These are phyloP conservation scores for Dicranocentrus wangi DNA, from an alignment of 2,888 invertebrate genomes.

Conservation along the genomic window DNA sequence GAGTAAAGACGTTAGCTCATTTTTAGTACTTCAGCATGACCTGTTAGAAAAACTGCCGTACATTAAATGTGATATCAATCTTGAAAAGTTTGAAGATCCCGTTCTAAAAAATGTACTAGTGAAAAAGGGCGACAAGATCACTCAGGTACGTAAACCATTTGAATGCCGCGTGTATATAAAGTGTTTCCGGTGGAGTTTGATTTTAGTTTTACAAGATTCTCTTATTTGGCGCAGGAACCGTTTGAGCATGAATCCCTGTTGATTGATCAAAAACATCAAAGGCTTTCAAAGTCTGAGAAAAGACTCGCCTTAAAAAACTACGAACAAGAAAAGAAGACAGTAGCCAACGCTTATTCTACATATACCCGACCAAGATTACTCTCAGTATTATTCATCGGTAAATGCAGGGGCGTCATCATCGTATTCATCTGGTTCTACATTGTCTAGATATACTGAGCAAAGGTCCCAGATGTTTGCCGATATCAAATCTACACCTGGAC, in stretches of 20 bases:
- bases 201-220: too few relatives aligned
- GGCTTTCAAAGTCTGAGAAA: slow-evolving; percentile 94
- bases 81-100: slow-evolving; percentile 86
- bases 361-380: slow-evolving; percentile 75
- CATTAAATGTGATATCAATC: slow-evolving; percentile 74
- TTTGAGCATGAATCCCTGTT: slow-evolving; percentile 96
- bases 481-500: too few relatives aligned
- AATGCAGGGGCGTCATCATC: slow-evolving; percentile 30
- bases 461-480: too few relatives aligned
- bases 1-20: slow-evolving; percentile 89
- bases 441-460: slow-evolving; percentile 10
- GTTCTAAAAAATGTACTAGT: slow-evolving; percentile 83
- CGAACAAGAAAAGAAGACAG: slow-evolving; percentile 89
- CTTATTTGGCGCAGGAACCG: too few relatives aligned
- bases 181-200: too few relatives aligned
- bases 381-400: slow-evolving; percentile 74
- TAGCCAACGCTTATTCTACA: slow-evolving; percentile 50
- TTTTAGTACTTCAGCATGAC: slow-evolving; percentile 92
- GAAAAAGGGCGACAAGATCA: slow-evolving; percentile 76
- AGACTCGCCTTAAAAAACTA: slow-evolving; percentile 93
- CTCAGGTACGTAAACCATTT: slow-evolving; percentile 77
- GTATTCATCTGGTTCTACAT: slow-evolving; percentile 1
- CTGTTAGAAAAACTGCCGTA: slow-evolving; percentile 80
- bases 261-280: slow-evolving; percentile 95
- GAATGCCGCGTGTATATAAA: too few relatives aligned